Evolutionary conservation across 1,140 invertebrate genomes (phyloP).

Genomic region (Lepidostoma basale): DNA sequence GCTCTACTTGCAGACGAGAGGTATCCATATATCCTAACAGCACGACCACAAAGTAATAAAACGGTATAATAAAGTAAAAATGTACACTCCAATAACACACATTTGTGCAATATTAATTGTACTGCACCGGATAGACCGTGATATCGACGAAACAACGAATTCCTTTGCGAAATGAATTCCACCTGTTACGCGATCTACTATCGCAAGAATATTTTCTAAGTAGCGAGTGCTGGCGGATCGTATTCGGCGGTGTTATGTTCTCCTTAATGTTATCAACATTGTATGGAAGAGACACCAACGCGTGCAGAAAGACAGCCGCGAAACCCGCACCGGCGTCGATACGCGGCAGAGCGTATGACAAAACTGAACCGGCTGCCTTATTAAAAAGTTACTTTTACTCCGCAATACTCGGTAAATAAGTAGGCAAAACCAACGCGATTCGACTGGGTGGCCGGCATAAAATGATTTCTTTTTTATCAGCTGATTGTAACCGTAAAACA

Average conservation of each 20-base stretch:
- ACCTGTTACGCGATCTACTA: constrained; percentile 19
- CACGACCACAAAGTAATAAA: neutral
- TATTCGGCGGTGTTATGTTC: neutral
- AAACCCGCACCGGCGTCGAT: constrained; percentile 37
- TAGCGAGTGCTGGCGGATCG: neutral
- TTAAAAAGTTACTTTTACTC: constrained; percentile 47
- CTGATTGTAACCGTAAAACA: neutral
- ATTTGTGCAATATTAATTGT: constrained; percentile 30
- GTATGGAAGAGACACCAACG: constrained; percentile 27
- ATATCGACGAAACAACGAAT: constrained; percentile 13
- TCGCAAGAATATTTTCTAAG: neutral
- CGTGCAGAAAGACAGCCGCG: constrained; percentile 15
- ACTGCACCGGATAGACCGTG: constrained; percentile 7
- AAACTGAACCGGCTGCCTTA: constrained; percentile 43
- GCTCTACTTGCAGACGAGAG: too few species aligned
- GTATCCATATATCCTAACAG: constrained; percentile 27
- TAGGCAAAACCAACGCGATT: constrained; percentile 33
- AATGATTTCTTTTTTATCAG: neutral
- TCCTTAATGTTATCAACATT: constrained; percentile 5
- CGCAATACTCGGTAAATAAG: constrained; percentile 39
- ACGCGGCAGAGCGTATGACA: constrained; percentile 34
- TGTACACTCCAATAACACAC: constrained; percentile 29
- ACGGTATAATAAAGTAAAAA: neutral
- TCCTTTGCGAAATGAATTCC: constrained; percentile 17
- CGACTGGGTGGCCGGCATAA: neutral